phyloP scores from a whole-genome alignment of 2,797 vertebrate genomes.

The Chloroceryle amazona region DNA sequence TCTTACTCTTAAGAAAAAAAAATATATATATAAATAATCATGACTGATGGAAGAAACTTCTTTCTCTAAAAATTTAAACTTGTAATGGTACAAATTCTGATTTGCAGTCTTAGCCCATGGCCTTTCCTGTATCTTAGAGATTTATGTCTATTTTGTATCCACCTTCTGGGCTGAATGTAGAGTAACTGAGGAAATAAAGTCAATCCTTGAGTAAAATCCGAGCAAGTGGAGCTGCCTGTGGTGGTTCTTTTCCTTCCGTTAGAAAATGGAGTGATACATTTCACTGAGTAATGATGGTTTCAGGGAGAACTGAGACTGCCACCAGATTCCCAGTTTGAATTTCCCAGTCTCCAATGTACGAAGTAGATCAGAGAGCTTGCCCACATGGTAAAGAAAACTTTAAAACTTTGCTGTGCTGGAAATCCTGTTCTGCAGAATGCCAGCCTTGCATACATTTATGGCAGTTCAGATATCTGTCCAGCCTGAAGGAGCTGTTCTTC shows the following conservation, averaged over 20 bases:
- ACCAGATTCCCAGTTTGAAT: background rate
- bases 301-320: background rate
- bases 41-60: background rate
- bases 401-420: background rate
- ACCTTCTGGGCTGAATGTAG: background rate
- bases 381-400: constrained; percentile 47
- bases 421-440: background rate
- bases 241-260: background rate
- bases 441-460: background rate
- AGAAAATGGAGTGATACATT: background rate
- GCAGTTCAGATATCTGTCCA: background rate
- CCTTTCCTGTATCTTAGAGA: background rate
- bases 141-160: background rate
- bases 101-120: background rate
- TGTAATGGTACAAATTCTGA: background rate
- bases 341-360: background rate
- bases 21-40: too few relatives aligned
- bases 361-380: background rate
- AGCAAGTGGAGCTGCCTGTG: background rate
- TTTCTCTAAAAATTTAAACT: background rate
- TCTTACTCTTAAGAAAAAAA: background rate
- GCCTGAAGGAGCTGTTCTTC: background rate
- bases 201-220: background rate
- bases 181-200: background rate
- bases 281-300: background rate